A percentile compares a stretch with the other conserved stretches of the same genome.
Conservation (phyloP, 1,140 invertebrate genomes). For the Formica exsecta region DNA sequence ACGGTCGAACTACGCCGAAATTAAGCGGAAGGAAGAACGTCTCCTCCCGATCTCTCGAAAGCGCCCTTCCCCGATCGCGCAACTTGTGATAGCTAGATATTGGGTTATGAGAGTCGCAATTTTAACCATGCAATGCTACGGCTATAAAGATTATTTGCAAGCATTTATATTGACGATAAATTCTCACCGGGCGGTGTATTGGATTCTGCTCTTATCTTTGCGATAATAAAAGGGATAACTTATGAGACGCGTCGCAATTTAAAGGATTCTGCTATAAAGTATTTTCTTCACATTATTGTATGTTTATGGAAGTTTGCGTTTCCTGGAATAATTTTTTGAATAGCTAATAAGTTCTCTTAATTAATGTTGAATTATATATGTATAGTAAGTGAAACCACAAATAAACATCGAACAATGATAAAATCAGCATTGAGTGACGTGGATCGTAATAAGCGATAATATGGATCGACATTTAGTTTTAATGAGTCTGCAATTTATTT, state of each 20-base stretch:
- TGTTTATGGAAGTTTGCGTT: not conserved
- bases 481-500: not conserved
- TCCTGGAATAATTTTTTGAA: not conserved
- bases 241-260: slow-evolving; percentile 45
- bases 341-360: not conserved
- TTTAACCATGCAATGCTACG: slow-evolving; percentile 19
- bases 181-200: slow-evolving; percentile 12
- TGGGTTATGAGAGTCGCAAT: slow-evolving; percentile 48
- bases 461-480: not conserved
- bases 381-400: not conserved
- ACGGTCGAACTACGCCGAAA: slow-evolving; percentile 74
- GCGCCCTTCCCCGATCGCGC: not conserved
- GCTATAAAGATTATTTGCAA: slow-evolving; percentile 44
- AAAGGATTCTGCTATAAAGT: slow-evolving; percentile 39
- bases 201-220: slow-evolving; percentile 9
- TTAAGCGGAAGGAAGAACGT: slow-evolving; percentile 73
- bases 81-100: slow-evolving; percentile 39
- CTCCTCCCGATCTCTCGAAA: not conserved
- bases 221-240: slow-evolving; percentile 66
- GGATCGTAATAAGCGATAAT: not conserved
- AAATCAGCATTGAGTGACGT: not conserved
- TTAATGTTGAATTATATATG: slow-evolving; percentile 8
- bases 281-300: slow-evolving; percentile 56
- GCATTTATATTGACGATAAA: slow-evolving; percentile 68
- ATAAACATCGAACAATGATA: slow-evolving; percentile 5